Percentiles rank a stretch among this genome's conserved stretches.
Conservation (phyloP, 1,140 invertebrate species). For the Orius laevigatus region DNA sequence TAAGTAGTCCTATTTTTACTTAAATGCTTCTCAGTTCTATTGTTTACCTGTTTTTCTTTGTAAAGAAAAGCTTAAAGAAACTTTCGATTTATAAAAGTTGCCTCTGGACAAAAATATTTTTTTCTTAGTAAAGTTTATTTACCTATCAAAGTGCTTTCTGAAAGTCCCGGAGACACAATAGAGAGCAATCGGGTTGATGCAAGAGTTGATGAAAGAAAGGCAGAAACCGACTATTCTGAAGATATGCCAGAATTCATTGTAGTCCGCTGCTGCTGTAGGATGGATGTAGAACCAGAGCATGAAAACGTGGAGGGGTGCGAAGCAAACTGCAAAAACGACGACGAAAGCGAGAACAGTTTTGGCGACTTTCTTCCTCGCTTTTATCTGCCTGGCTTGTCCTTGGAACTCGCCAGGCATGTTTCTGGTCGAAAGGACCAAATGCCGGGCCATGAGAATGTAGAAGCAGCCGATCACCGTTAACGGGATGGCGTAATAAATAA, state of each 20-base stretch:
- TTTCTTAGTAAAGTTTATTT: slow-evolving; percentile 24
- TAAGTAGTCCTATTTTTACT: too few relatives aligned
- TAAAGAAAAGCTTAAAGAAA: too few relatives aligned
- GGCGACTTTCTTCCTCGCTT: slow-evolving; percentile 54
- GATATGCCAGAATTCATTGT: slow-evolving; percentile 67
- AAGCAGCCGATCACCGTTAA: slow-evolving; percentile 68
- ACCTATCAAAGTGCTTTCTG: slow-evolving; percentile 73
- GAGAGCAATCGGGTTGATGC: slow-evolving; percentile 81
- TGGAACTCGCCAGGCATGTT: slow-evolving; percentile 65
- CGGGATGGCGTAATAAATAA: slow-evolving; percentile 75
- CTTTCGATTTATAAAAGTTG: too few relatives aligned
- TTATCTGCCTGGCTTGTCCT: slow-evolving; percentile 38
- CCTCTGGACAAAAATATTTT: too few relatives aligned
- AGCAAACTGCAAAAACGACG: slow-evolving; percentile 83
- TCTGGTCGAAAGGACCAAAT: slow-evolving; percentile 60
- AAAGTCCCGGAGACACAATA: slow-evolving; percentile 86
- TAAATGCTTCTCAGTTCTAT: too few relatives aligned
- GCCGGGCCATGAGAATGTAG: slow-evolving; percentile 74
- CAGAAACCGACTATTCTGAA: slow-evolving; percentile 75
- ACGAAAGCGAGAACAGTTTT: slow-evolving; percentile 88
- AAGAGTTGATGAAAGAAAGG: slow-evolving; percentile 78
- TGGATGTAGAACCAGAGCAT: slow-evolving; percentile 74
- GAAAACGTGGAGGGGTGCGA: slow-evolving; percentile 70
- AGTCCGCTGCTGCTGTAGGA: slow-evolving; percentile 48
- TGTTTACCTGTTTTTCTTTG: too few relatives aligned